phyloP scores from a whole-genome alignment of 2,888 invertebrate genomes.

The Himalopsyche tibetana region DNA sequence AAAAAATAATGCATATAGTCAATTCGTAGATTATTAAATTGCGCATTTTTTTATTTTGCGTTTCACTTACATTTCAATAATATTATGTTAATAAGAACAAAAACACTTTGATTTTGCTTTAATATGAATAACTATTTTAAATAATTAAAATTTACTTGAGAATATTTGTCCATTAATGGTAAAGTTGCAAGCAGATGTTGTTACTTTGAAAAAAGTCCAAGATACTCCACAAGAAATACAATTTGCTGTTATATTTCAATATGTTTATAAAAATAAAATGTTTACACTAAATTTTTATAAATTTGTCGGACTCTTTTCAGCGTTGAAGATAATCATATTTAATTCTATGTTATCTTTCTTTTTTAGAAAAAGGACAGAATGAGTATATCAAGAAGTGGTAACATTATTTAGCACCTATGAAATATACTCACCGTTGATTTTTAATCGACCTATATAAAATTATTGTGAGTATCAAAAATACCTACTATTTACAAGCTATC shows the following conservation, averaged over 20 bases:
- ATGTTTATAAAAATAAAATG: conserved; percentile 27
- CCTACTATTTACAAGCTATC: background rate
- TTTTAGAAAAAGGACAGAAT: conserved; percentile 35
- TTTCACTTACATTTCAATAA: background rate
- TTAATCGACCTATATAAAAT: conserved; percentile 56
- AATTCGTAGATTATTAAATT: background rate
- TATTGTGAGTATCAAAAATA: conserved; percentile 67
- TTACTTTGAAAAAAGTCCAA: conserved; percentile 53
- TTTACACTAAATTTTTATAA: conserved; percentile 2
- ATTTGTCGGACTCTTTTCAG: conserved; percentile 57
- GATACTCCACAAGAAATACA: conserved; percentile 23
- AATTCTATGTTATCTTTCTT: conserved; percentile 19
- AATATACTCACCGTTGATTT: conserved; percentile 52
- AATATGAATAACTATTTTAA: background rate
- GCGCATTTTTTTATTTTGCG: background rate
- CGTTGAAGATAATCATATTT: conserved; percentile 1
- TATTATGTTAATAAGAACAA: conserved; percentile 9
- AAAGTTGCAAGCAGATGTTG: conserved; percentile 11
- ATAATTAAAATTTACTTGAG: conserved; percentile 8
- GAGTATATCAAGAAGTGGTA: conserved; percentile 54
- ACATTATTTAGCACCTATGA: conserved; percentile 58
- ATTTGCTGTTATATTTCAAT: conserved; percentile 29
- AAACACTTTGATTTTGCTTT: background rate
- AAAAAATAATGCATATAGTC: conserved; percentile 12
- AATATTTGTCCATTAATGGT: conserved; percentile 25